Conservation (phyloP, 2,113 vertebrate genomes). For the Melanostigma gelatinosum region DNA sequence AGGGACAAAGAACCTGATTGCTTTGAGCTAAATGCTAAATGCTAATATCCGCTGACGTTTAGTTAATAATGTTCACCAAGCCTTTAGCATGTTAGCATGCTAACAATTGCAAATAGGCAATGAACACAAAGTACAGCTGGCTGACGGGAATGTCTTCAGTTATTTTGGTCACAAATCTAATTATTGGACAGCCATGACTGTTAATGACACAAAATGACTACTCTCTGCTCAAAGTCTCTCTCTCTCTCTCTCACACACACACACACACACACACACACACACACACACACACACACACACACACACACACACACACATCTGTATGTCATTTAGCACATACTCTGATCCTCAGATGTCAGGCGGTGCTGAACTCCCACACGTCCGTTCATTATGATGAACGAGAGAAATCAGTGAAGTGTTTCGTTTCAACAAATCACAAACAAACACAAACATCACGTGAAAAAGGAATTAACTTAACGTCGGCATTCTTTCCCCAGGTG, state of each 20-base stretch:
- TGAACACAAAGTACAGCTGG: no score
- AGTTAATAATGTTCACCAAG: no score
- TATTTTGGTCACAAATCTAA: no score
- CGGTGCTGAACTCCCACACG: not conserved
- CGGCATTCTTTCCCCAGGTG: not conserved
- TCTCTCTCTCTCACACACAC: not conserved
- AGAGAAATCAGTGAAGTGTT: not conserved
- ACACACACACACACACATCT: slow-evolving; percentile 35
- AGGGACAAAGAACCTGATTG: no score
- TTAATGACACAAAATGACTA: not conserved
- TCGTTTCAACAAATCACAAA: not conserved
- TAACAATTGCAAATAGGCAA: no score
- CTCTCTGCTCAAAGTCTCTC: no score
- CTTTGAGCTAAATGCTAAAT: no score
- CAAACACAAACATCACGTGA: not conserved
- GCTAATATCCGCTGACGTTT: no score
- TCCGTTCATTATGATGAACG: not conserved
- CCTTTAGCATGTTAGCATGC: no score
- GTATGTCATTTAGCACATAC: slow-evolving; percentile 30
- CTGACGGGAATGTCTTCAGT: no score
- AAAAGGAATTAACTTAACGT: not conserved
- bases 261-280: not conserved
- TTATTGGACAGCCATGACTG: no score
- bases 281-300: not conserved
- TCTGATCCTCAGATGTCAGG: slow-evolving; percentile 39